phyloP scores from a whole-genome alignment of 2,113 vertebrate species.

The human (Homo sapiens) region GRCh38 chr1:183553001-183553500 shows the following conservation, averaged over 20 bases:
- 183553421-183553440: conserved; percentile 15
- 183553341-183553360: conserved; percentile 81
- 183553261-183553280: conserved; percentile 79
- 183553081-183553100: conserved; percentile 72
- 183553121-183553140: conserved; percentile 50
- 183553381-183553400: background rate
- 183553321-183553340: conserved; percentile 80
- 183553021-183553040: conserved; percentile 55
- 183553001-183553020: conserved; percentile 76
- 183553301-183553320: conserved; percentile 79
- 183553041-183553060: background rate
- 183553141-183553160: conserved; percentile 40
- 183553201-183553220: conserved; percentile 85
- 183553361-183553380: conserved; percentile 57
- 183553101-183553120: conserved; percentile 63
- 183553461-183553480: conserved; percentile 71
- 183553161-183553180: conserved; percentile 68
- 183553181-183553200: conserved; percentile 75
- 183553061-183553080: conserved; percentile 46
- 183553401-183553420: background rate
- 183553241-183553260: conserved; percentile 74
- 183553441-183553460: background rate
- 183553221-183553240: conserved; percentile 85
- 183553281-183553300: conserved; percentile 79
- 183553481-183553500: conserved; percentile 74